phyloP scores from a whole-genome alignment of 2,113 vertebrate species.

The Nesogale talazaci region DNA sequence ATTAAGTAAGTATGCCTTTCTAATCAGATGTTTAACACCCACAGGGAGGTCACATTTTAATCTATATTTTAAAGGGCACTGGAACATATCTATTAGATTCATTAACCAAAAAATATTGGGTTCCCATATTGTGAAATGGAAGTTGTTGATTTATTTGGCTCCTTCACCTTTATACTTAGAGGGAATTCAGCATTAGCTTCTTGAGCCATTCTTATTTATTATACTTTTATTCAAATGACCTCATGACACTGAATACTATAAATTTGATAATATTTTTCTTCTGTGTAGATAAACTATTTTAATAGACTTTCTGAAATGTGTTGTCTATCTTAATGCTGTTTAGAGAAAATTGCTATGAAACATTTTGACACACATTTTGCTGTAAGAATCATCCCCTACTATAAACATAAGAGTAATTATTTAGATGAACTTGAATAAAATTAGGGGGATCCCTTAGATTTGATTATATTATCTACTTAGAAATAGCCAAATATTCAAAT shows the following conservation, averaged over 20 bases:
- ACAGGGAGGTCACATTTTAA: constrained; percentile 76
- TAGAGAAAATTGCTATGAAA: constrained; percentile 35
- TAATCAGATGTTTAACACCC: constrained; percentile 74
- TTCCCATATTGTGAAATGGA: constrained; percentile 47
- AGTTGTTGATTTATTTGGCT: constrained; percentile 67
- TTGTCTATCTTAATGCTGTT: neutral
- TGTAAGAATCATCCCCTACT: neutral
- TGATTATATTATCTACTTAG: neutral
- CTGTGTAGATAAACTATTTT: constrained; percentile 14
- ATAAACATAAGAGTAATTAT: constrained; percentile 37
- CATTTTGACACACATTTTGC: neutral
- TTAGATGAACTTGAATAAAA: constrained; percentile 49
- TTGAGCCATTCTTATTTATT: neutral
- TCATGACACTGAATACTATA: neutral
- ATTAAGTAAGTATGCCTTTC: constrained; percentile 79
- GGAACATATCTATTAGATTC: constrained; percentile 72
- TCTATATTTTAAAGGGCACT: constrained; percentile 78
- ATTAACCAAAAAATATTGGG: constrained; percentile 73
- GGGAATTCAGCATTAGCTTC: constrained; percentile 53
- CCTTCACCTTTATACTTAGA: constrained; percentile 67
- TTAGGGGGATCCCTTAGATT: neutral
- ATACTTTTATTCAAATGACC: neutral
- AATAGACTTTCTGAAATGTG: constrained; percentile 41
- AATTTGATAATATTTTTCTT: constrained; percentile 14
- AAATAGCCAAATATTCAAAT: constrained; percentile 54